These are phyloP conservation scores for Urechis unicinctus DNA, from an alignment of 2,888 invertebrate species.

Conservation along the genomic window DNA sequence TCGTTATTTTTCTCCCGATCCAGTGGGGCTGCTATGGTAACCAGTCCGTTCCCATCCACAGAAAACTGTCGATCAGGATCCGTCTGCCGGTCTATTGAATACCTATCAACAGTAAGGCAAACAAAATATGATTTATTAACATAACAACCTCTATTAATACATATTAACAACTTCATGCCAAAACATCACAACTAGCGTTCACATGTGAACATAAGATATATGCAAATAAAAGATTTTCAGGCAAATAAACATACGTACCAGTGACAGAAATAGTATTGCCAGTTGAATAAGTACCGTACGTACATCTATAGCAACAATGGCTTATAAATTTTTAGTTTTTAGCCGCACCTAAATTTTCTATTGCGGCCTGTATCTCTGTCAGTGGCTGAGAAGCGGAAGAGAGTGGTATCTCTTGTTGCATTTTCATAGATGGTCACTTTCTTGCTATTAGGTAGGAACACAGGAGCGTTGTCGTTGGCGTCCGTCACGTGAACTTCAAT, in stretches of 20 bases:
- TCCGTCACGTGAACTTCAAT: slow-evolving; percentile 97
- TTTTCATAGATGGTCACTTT: slow-evolving; percentile 60
- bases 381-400: slow-evolving; percentile 90
- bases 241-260: neutral
- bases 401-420: slow-evolving; percentile 78
- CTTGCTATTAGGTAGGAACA: slow-evolving; percentile 72
- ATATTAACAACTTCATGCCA: no score
- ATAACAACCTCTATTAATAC: no score
- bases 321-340: no score
- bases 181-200: no score
- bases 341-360: slow-evolving; percentile 18
- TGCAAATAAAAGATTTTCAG: no score
- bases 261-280: neutral
- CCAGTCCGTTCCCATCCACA: slow-evolving; percentile 23
- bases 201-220: no score
- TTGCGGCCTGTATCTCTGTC: slow-evolving; percentile 71
- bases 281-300: no score
- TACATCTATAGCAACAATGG: no score
- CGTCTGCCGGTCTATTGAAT: slow-evolving; percentile 31
- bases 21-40: slow-evolving; percentile 13
- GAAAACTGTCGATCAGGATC: slow-evolving; percentile 32
- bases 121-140: no score
- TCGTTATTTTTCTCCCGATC: slow-evolving; percentile 19
- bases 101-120: slow-evolving; percentile 23
- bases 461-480: slow-evolving; percentile 99